Conservation (phyloP, 2,797 vertebrate species). For the Carduelis carduelis region DNA sequence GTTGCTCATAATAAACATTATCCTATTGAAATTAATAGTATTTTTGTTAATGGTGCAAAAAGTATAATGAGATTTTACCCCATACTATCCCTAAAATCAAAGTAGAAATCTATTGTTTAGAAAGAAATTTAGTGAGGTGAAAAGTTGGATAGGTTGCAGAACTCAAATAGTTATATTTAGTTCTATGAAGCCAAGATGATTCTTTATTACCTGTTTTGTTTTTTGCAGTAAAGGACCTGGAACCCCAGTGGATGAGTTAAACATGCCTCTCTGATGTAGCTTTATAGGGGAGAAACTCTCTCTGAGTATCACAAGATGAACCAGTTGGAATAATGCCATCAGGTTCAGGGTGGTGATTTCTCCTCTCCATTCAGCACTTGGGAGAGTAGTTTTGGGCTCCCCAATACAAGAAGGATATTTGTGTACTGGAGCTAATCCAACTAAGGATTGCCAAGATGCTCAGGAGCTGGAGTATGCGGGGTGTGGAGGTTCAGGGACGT, state of each 20-base stretch:
- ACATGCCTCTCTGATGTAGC: not conserved
- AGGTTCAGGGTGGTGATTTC: not conserved
- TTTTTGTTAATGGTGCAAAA: not conserved
- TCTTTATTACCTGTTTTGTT: not conserved
- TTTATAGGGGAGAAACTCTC: not conserved
- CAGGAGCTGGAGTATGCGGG: not conserved
- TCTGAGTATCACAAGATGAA: not conserved
- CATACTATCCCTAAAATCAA: not conserved
- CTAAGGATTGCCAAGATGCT: not conserved
- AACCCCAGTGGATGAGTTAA: not conserved
- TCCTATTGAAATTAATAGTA: not conserved
- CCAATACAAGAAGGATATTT: not conserved
- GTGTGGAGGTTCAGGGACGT: too few relatives aligned
- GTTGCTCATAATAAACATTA: not conserved
- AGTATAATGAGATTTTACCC: not conserved
- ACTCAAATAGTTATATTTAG: not conserved
- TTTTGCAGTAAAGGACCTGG: not conserved
- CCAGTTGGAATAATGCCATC: not conserved
- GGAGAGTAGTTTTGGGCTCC: not conserved
- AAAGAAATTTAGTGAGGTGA: not conserved
- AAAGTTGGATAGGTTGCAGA: not conserved
- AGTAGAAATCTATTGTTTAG: not conserved
- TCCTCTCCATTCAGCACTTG: not conserved
- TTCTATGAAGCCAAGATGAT: not conserved
- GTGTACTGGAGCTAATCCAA: not conserved